These are phyloP conservation scores for Spodoptera frugiperda DNA, from an alignment of 1,140 invertebrate genomes.

Conservation along the genomic window DNA sequence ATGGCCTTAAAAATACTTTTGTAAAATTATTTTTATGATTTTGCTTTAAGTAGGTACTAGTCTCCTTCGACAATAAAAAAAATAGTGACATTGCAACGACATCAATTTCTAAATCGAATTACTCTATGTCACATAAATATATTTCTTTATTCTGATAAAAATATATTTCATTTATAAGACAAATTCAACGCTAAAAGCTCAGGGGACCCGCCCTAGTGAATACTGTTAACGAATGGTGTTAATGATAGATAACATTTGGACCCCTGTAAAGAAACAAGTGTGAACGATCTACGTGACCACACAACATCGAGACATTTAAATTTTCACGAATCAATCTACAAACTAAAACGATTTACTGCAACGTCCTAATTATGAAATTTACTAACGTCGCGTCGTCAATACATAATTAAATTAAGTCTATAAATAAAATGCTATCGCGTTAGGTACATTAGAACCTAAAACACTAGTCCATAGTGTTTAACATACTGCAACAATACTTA, in stretches of 20 bases:
- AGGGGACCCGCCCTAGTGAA: constrained; percentile 44
- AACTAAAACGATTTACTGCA: constrained; percentile 51
- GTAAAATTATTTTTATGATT: constrained; percentile 59
- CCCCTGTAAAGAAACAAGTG: constrained; percentile 51
- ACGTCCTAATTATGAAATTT: constrained; percentile 35
- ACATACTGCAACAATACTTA: constrained; percentile 62
- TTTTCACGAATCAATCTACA: constrained; percentile 51
- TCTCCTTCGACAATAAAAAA: constrained; percentile 53
- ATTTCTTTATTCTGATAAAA: constrained; percentile 50
- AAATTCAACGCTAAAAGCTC: constrained; percentile 57
- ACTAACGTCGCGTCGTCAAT: constrained; percentile 33
- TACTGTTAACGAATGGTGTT: constrained; percentile 42
- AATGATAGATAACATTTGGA: constrained; percentile 47
- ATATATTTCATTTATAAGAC: constrained; percentile 56
- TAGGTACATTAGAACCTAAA: constrained; percentile 56
- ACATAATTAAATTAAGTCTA: constrained; percentile 51
- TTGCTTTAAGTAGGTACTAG: constrained; percentile 59
- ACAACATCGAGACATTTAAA: constrained; percentile 73
- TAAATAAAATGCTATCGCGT: constrained; percentile 59
- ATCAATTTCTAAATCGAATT: constrained; percentile 54
- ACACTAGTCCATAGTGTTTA: constrained; percentile 46
- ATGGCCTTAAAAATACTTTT: constrained; percentile 64
- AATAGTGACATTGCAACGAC: constrained; percentile 54
- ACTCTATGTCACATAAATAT: constrained; percentile 52
- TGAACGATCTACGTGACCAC: constrained; percentile 57